Evolutionary conservation across 2,113 vertebrate species (phyloP), one percentile per base, ranked within the genome.

Genomic region (Spermophilus dauricus): DNA sequence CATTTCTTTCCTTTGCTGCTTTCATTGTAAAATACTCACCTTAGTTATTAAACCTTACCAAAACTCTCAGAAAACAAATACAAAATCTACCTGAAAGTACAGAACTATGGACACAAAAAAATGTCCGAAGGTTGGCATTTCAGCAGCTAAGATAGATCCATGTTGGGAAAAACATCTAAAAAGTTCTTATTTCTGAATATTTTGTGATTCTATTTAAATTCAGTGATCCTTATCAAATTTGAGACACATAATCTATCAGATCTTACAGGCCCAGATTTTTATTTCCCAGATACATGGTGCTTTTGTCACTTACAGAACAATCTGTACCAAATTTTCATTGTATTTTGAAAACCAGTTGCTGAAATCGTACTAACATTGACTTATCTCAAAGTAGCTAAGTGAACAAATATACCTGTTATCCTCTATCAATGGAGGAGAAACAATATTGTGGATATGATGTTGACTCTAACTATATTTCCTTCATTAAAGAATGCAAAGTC

Each of bases 321-420:
- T 51, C 80, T 85, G 32, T 58, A 85, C 39, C 58, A 85, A 16
- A 76, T 95, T 89, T 94, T 77, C 51, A 32, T 90, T 73, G 39
- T 83, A 87, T 72, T 91, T 70, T 78, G 42, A 94, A 51, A 94
- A 67, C 76, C 75, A 93, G 1, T 78, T 94, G 39, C 70, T 86
- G 63, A 94, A 93, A 63, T 53, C 94, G 24, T 39, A 17, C 53
- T 89, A 72, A 77, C 7, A 30, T 42, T 75, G 76, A 77, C 58
- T 97, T 89, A 97, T 78, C 70, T 93, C 87, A 89, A n/a, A 86
- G 70, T 83, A 63, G 65, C 24, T 96, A 91, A 76, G 39, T 91
- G 75, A 95, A 86, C 69, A 92, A 65, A 87, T 69, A 58, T 30
- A 80, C 48, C 63, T 91, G 65, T 78, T 92, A 87, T 87, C 84